Conservation (phyloP, 1,140 invertebrate species). For the Bombus impatiens region DNA sequence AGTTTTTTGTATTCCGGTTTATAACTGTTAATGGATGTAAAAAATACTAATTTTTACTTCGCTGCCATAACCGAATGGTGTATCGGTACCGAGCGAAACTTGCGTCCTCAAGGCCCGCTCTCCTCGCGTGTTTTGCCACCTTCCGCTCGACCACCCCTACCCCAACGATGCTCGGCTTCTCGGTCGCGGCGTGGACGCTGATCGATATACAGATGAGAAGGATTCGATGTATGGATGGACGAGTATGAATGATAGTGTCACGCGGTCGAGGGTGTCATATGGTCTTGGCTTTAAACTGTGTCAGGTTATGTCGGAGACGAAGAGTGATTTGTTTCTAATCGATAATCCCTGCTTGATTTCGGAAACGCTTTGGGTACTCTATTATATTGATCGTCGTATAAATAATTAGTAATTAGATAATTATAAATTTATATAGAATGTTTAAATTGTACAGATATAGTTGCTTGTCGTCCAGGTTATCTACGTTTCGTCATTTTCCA, state of each 20-base stretch:
- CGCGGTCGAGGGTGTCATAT: conserved; percentile 63
- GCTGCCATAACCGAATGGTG: too few species aligned
- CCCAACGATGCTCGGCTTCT: conserved; percentile 15
- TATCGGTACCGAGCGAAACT: conserved; percentile 36
- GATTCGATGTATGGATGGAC: conserved; percentile 62
- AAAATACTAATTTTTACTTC: background rate
- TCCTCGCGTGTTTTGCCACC: conserved; percentile 51
- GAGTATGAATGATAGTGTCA: conserved; percentile 69
- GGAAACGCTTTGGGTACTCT: background rate
- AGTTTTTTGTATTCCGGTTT: background rate
- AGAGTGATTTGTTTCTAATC: conserved; percentile 45
- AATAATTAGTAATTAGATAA: background rate
- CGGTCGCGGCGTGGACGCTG: conserved; percentile 44
- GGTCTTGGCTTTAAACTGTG: conserved; percentile 57
- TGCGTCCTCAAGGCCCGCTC: conserved; percentile 22
- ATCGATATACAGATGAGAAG: conserved; percentile 57
- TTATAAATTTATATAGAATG: background rate
- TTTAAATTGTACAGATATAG: background rate
- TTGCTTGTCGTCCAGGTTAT: background rate
- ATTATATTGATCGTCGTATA: background rate
- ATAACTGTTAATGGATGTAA: background rate
- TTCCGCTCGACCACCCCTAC: background rate
- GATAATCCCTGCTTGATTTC: background rate
- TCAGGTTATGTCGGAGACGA: conserved; percentile 43
- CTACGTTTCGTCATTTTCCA: background rate